Evolutionary conservation across 53 echinoderm and acorn worm genomes (phyloP).

Genomic region (Antedon mediterranea): DNA sequence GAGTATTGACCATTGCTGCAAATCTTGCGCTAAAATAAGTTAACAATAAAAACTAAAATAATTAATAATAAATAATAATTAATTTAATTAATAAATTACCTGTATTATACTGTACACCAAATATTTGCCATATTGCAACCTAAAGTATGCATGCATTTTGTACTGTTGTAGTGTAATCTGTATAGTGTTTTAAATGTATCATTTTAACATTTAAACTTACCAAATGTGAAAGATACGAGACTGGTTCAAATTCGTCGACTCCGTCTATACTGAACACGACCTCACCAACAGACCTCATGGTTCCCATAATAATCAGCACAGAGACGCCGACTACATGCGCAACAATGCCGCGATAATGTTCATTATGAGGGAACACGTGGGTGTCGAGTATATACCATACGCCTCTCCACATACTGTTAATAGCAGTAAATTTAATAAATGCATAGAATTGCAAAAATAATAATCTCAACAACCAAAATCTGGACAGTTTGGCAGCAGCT

Average conservation of each 20-base stretch:
- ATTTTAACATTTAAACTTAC: neutral
- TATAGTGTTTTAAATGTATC: neutral
- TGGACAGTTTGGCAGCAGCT: neutral
- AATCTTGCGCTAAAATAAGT: neutral
- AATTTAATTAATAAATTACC: too few relatives aligned
- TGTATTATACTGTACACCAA: too few relatives aligned
- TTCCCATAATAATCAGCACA: neutral
- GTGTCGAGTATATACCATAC: neutral
- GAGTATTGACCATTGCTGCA: neutral
- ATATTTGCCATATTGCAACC: too few relatives aligned
- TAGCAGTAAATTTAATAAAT: neutral
- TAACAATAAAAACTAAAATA: too few relatives aligned
- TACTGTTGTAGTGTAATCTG: too few relatives aligned
- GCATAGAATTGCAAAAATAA: neutral
- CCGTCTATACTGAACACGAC: neutral
- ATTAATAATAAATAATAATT: too few relatives aligned
- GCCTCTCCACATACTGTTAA: neutral
- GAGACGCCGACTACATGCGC: neutral
- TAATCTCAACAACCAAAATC: neutral
- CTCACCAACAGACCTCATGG: neutral
- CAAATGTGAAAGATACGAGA: neutral
- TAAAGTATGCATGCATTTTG: too few relatives aligned
- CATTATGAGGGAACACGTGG: neutral
- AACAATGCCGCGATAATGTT: neutral
- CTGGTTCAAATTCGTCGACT: neutral